Evolutionary conservation across 2,797 vertebrate species (phyloP).

Genomic region (Silurus aristotelis): DNA sequence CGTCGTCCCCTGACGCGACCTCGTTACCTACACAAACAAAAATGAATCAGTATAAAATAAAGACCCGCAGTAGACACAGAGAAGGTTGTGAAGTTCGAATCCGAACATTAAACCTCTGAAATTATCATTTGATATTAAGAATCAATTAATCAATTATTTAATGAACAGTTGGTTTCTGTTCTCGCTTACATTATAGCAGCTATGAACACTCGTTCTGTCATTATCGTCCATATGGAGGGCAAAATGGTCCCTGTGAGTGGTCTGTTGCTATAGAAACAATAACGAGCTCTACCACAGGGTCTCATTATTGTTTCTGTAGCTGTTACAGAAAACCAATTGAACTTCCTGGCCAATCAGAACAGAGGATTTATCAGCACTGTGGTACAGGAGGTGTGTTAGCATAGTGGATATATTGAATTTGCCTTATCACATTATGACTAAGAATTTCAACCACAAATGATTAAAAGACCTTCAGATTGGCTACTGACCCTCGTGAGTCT

Average conservation of each 20-base stretch:
- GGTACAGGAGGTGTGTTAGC: not conserved
- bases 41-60: not conserved
- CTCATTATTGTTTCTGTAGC: not conserved
- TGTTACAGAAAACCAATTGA: not conserved
- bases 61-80: not conserved
- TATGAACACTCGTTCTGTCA: not conserved
- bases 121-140: too few relatives aligned
- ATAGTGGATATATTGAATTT: not conserved
- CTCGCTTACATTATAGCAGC: not conserved
- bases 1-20: conserved; percentile 86
- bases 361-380: not conserved
- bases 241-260: not conserved
- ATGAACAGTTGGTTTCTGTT: not conserved
- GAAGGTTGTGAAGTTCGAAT: not conserved
- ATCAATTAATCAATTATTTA: too few relatives aligned
- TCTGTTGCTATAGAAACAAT: not conserved
- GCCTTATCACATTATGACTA: not conserved
- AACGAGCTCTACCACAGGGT: too few relatives aligned
- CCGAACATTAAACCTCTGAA: not conserved
- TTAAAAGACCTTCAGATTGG: not conserved
- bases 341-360: not conserved
- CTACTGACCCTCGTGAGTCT: conserved; percentile 78
- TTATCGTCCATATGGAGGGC: not conserved
- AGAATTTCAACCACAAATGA: not conserved
- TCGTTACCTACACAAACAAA: conserved; percentile 77